Evolutionary conservation across 92 coral and sea anemone species (phyloP).

Genomic region (Siderastrea radians): DNA sequence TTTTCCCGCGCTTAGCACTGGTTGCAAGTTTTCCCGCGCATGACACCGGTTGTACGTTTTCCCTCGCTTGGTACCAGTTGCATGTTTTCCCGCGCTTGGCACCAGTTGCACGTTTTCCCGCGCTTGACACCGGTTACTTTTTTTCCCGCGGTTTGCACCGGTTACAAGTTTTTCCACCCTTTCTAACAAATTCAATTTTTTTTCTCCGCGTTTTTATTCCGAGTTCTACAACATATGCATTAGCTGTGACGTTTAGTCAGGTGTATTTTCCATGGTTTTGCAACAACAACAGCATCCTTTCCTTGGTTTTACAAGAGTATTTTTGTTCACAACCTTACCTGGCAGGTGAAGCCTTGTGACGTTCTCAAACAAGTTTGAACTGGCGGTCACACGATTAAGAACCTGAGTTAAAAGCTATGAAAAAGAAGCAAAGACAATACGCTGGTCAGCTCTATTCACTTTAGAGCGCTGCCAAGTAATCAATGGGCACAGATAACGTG

Average conservation of each 20-base stretch:
- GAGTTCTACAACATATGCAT: too few relatives aligned
- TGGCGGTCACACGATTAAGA: slow-evolving; percentile 94
- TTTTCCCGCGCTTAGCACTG: background rate
- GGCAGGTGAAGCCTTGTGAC: slow-evolving; percentile 94
- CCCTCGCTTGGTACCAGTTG: too few relatives aligned
- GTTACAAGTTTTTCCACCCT: background rate
- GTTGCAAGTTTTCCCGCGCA: background rate
- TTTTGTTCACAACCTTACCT: slow-evolving; percentile 44
- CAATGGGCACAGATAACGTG: too few relatives aligned
- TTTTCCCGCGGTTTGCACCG: background rate
- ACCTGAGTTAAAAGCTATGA: slow-evolving; percentile 90
- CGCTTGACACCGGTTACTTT: background rate
- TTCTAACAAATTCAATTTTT: background rate
- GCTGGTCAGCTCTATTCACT: background rate
- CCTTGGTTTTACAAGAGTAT: background rate
- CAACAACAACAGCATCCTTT: too few relatives aligned
- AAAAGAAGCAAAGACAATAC: background rate
- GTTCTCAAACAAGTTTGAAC: slow-evolving; percentile 96
- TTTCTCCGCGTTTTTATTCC: background rate
- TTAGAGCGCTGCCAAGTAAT: too few relatives aligned
- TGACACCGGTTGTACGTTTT: too few relatives aligned
- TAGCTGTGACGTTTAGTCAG: too few relatives aligned
- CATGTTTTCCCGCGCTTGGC: too few relatives aligned
- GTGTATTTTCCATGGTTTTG: background rate
- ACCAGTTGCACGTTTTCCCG: too few relatives aligned